phyloP scores from a whole-genome alignment of 2,113 vertebrate species.

The Bos javanicus region DNA sequence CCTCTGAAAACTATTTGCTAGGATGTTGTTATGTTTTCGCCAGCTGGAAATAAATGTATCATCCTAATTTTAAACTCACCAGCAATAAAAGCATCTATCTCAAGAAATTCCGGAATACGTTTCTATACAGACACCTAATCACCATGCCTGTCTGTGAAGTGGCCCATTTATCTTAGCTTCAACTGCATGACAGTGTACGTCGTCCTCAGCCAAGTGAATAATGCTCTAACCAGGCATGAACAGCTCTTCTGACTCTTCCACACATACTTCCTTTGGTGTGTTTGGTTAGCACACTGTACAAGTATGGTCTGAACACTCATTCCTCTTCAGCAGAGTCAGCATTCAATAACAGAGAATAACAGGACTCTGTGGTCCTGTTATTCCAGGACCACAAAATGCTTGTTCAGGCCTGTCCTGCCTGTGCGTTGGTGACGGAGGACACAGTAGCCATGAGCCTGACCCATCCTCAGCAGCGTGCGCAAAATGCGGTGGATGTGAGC shows the following conservation, averaged over 20 bases:
- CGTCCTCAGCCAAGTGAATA: background rate
- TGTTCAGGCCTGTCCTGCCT: background rate
- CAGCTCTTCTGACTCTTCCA: background rate
- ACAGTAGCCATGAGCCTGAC: background rate
- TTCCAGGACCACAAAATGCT: background rate
- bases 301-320: background rate
- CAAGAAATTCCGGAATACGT: background rate
- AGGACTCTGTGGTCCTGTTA: background rate
- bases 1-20: conserved; percentile 37
- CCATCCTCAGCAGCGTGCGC: background rate
- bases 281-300: background rate
- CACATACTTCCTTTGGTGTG: background rate
- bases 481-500: background rate
- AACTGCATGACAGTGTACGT: background rate
- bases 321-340: background rate
- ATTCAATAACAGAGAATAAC: background rate
- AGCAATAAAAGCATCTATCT: background rate
- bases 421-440: background rate
- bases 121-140: background rate
- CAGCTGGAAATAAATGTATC: background rate
- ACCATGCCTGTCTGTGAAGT: background rate
- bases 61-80: conserved; percentile 11
- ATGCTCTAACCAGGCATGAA: background rate
- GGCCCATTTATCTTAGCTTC: background rate
- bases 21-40: background rate